phyloP scores from a whole-genome alignment of 2,113 vertebrate species.

The Rhinoptilus africanus region DNA sequence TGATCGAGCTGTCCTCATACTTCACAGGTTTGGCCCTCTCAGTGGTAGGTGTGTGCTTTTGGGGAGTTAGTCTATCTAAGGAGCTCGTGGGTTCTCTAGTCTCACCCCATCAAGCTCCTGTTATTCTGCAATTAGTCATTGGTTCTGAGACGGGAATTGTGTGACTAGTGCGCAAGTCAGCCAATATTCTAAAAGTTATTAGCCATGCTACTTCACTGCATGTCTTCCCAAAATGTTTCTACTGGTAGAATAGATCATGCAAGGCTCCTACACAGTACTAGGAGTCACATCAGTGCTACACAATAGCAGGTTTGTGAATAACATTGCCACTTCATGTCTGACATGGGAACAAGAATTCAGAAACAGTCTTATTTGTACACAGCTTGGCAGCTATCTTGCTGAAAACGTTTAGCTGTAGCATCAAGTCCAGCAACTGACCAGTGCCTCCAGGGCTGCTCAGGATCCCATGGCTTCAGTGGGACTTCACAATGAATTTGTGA shows the following conservation, averaged over 20 bases:
- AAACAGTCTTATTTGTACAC: neutral
- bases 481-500: neutral
- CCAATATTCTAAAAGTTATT: neutral
- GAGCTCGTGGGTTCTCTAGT: neutral
- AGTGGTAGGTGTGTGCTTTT: neutral
- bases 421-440: neutral
- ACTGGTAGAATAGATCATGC: neutral
- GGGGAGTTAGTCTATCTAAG: neutral
- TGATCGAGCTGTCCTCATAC: neutral
- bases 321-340: neutral
- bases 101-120: neutral
- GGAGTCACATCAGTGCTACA: neutral
- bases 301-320: neutral
- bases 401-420: neutral
- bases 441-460: neutral
- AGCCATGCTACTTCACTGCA: neutral
- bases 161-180: neutral
- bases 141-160: neutral
- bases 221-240: neutral
- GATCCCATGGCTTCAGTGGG: neutral
- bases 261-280: neutral
- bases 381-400: constrained; percentile 38
- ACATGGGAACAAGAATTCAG: neutral
- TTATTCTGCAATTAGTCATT: neutral
- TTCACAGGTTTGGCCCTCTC: neutral